Conservation (phyloP, 2,113 vertebrate species). For the Macrotus californicus region DNA sequence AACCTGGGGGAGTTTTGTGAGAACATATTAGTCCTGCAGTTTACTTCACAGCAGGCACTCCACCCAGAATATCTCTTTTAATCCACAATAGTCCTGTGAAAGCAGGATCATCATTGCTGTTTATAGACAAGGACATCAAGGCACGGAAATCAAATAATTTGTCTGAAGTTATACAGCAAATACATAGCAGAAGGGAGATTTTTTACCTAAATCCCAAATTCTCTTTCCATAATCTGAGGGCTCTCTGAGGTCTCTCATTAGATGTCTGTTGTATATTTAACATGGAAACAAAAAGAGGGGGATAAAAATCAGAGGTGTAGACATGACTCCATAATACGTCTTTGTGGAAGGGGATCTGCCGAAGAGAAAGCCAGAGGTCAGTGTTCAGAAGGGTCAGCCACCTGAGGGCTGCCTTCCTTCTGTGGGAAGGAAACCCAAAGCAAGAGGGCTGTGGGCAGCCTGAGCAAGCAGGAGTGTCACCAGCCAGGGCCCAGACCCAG, state of each 20-base stretch:
- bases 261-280: not conserved
- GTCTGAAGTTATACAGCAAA: not conserved
- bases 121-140: not conserved
- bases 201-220: not conserved
- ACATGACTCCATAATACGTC: rapidly evolving
- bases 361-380: not conserved
- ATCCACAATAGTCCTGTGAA: not conserved
- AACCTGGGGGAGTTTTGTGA: not conserved
- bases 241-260: not conserved
- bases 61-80: not conserved
- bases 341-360: not conserved
- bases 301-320: not conserved
- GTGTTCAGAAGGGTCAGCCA: not conserved
- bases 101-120: not conserved
- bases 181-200: not conserved
- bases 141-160: not conserved
- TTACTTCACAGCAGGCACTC: not conserved
- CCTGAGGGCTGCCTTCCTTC: not conserved
- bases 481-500: too few species aligned
- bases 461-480: too few species aligned
- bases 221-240: not conserved
- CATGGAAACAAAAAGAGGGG: not conserved
- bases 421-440: not conserved
- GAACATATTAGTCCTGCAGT: not conserved
- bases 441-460: not conserved